Base-by-base conservation (phyloP, 2,888 invertebrate species). In the Ctena decussata region DNA sequence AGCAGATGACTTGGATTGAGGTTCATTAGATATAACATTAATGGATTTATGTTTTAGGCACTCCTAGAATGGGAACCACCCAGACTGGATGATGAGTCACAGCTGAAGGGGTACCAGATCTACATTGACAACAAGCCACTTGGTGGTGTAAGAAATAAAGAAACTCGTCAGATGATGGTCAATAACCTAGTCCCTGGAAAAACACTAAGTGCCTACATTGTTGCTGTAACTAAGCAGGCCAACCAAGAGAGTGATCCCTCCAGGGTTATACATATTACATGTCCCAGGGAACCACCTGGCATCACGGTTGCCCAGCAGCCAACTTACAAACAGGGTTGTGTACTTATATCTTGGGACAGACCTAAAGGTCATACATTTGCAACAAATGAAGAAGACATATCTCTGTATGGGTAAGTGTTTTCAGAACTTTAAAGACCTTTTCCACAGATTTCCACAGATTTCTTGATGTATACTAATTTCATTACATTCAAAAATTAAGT, bases 141-240 rank as follows among this genome's bases (percentile, higher is more conserved):
- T n/a, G 94, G 95, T n/a, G 89, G 90, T 27, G 76, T 93, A 11
- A 93, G 94, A 39, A 90, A 78, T 76, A 90, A 90, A 46, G 93
- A 93, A 71, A 92, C 93, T 0, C 84, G 89, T 49, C 93, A 94
- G 86, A 94, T 95, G 89, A 90, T 94, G 83, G 93, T 96, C 53
- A 95, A 95, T 89, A 95, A 95, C 88, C 89, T 96, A 80, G 88
- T 93, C 12, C 94, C 95, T 74, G 95, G 95, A n/a, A 93, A 93
- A 77, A 94, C 94, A 0, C 80, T 95, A 32, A 92, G 90, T 77
- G 93, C 95, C 3, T 88, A 93, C 69, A 93, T 96, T 24, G 91
- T 93, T 8, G 94, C 95, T 1, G 90, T 95, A 1, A 93, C 94
- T 27, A 91, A 92, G 37, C 93, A 93, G 77, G 89, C 93, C 0